Percentiles rank a stretch among this genome's conserved stretches.
These are phyloP conservation scores for Nibea coibor DNA, from an alignment of 2,113 vertebrate genomes.

Conservation along the genomic window DNA sequence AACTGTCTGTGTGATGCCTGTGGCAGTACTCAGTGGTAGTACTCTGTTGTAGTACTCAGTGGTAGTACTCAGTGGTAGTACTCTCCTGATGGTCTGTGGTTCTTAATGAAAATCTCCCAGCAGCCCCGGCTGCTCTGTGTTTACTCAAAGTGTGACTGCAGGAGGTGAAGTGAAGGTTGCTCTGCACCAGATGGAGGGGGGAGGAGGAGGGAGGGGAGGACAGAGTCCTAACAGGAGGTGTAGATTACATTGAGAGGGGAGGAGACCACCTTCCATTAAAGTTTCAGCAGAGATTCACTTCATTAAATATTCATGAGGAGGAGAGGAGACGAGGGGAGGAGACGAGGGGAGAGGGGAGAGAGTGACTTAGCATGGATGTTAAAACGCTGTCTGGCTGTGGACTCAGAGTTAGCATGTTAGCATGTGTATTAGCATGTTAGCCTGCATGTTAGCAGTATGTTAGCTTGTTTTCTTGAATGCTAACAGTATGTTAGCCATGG, in stretches of 20 bases:
- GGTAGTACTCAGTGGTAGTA: too few species aligned
- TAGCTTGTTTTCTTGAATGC: too few species aligned
- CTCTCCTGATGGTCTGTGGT: neutral
- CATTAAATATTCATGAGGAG: conserved; percentile 85
- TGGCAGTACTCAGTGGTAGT: neutral
- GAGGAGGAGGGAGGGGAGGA: neutral
- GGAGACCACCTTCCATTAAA: neutral
- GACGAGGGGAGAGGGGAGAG: too few species aligned
- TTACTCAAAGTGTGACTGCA: neutral
- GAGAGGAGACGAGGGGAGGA: neutral
- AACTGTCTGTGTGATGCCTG: neutral
- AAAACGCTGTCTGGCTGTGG: too few species aligned
- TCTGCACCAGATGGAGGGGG: conserved; percentile 9
- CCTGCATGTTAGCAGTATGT: too few species aligned
- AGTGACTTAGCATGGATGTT: neutral
- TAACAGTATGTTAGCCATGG: too few species aligned
- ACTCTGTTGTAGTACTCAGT: neutral
- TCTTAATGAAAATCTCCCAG: neutral
- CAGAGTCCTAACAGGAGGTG: neutral
- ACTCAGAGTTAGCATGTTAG: neutral
- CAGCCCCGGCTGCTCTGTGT: neutral
- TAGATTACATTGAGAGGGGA: conserved; percentile 2
- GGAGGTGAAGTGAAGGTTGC: conserved; percentile 26
- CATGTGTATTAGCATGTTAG: neutral
- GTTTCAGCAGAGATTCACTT: conserved; percentile 86